Conservation (phyloP, 2,888 invertebrate genomes). For the Camponotus fellah region DNA sequence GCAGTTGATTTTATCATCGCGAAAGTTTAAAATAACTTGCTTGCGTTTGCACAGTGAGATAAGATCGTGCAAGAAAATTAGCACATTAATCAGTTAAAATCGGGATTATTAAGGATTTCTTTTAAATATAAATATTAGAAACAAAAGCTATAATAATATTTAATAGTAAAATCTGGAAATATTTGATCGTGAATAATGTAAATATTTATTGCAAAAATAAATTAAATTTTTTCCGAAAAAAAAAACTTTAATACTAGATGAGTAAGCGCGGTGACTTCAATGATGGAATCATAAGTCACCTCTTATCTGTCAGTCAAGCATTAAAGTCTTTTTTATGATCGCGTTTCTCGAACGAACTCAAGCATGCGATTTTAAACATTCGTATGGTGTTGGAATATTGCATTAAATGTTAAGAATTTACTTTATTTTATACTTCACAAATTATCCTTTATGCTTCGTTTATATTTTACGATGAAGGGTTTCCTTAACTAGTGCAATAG, state of each 20-base stretch:
- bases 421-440: conserved; percentile 13
- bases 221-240: neutral
- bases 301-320: neutral
- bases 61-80: conserved; percentile 29
- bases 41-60: neutral
- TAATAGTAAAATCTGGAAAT: neutral
- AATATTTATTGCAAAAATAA: neutral
- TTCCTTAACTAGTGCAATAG: neutral
- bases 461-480: neutral
- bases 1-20: conserved; percentile 11
- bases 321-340: neutral
- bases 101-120: no score
- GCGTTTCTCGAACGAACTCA: neutral
- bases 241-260: conserved; percentile 65
- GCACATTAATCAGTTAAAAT: neutral
- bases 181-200: neutral
- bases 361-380: neutral
- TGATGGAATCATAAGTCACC: conserved; percentile 53
- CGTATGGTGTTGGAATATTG: neutral
- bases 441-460: conserved; percentile 33
- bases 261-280: conserved; percentile 67
- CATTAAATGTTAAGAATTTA: conserved; percentile 34
- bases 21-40: conserved; percentile 32
- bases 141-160: neutral
- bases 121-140: neutral